These are phyloP conservation scores for Acleris holmiana DNA, from an alignment of 2,888 invertebrate species.

Conservation along the genomic window DNA sequence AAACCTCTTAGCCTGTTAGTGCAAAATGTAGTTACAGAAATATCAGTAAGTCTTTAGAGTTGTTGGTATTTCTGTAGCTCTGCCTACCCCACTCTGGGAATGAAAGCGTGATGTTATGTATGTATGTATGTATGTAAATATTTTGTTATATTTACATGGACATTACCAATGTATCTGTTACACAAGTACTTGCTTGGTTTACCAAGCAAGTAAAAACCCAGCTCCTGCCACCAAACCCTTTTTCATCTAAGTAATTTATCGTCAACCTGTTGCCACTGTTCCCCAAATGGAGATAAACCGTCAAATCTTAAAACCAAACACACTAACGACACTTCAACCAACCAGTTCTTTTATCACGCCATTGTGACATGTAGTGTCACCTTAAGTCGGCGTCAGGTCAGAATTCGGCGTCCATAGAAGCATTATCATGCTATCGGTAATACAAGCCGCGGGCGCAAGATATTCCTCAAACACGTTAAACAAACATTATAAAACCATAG, in stretches of 20 bases:
- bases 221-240: too few relatives aligned
- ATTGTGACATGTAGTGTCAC: conserved; percentile 63
- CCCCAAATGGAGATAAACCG: conserved; percentile 2
- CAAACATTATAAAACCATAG: conserved; percentile 51
- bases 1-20: too few relatives aligned
- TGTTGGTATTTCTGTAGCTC: too few relatives aligned
- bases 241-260: background rate
- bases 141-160: too few relatives aligned
- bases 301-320: conserved; percentile 17
- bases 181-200: too few relatives aligned
- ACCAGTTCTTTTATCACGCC: conserved; percentile 47
- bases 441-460: conserved; percentile 61
- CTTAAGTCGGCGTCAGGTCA: conserved; percentile 55
- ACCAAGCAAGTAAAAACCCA: too few relatives aligned
- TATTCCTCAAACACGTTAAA: conserved; percentile 48
- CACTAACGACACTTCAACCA: conserved; percentile 42
- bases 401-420: conserved; percentile 69
- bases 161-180: too few relatives aligned
- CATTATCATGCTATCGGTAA: conserved; percentile 76
- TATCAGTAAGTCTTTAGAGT: too few relatives aligned
- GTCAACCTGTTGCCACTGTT: background rate
- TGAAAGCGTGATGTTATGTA: too few relatives aligned
- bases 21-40: too few relatives aligned
- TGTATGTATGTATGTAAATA: too few relatives aligned
- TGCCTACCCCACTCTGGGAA: too few relatives aligned